Evolutionary conservation across 2,888 invertebrate genomes (phyloP), one percentile per base, ranked within the genome.

Genomic region (Drosophila subquinaria): DNA sequence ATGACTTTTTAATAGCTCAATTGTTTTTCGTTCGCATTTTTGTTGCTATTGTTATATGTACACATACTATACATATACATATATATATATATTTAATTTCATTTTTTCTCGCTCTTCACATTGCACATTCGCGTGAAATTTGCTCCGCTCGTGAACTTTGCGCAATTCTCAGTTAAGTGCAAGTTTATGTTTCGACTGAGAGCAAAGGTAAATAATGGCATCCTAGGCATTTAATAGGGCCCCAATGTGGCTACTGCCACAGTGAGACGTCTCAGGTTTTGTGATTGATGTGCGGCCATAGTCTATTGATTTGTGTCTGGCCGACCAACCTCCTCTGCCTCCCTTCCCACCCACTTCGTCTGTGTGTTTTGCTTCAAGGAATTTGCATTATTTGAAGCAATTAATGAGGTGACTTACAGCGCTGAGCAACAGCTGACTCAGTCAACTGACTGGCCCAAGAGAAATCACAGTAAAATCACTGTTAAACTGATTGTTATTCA

Each of bases 1-100:
- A 85, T 85, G 84, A 82, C 88, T 85, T 85, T 85, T 85, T 85
- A 85, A 85, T 85, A 87, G 84, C 84, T 84, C 88, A 82, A 85
- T 85, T 82, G 82, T 82, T 82, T 79, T 75, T 69, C 68, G 79
- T 71, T 77, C 69, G 76, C 69, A 69, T 68, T 76, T 72, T 66
- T 71, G 66, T 65, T 76, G 66, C 65, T 73, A 71, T 33, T 66
- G 47, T 55, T 55, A 48, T 36, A 38, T 38, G n/a, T 43, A n/a
- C 15, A 23, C 10, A 27, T 55, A 11, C n/a, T 20, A 35, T 23
- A 15, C 5, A 27, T 6, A 27, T 27, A 5, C 1, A 48, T 23
- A 15, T 27, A 27, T 6, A 27, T 27, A 5, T 5, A 48, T 62
- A 53, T 47, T 27, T 62, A 17, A 35, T 57, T 43, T 36, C n/a